phyloP scores from a whole-genome alignment of 2,113 vertebrate species.

The Formicarius rufipectus region DNA sequence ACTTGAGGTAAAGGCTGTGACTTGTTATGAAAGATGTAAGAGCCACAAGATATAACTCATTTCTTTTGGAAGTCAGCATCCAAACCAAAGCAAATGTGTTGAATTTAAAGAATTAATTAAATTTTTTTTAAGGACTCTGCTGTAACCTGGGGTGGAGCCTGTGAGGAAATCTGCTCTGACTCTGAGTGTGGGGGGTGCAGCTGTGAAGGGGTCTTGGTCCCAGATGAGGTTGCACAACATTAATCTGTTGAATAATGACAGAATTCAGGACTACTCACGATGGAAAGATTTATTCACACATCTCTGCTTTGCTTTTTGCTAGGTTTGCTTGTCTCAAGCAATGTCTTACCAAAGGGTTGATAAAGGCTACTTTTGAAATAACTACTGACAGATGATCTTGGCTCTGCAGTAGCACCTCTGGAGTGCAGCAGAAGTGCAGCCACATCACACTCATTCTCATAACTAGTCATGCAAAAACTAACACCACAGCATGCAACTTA shows the following conservation, averaged over 20 bases:
- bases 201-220: background rate
- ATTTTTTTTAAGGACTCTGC: background rate
- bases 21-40: background rate
- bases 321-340: background rate
- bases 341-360: background rate
- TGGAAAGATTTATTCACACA: background rate
- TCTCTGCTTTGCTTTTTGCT: background rate
- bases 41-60: background rate
- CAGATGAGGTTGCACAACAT: background rate
- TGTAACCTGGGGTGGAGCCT: background rate
- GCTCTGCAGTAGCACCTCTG: background rate
- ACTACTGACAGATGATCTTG: background rate
- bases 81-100: background rate
- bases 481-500: background rate
- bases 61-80: background rate
- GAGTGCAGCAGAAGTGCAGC: background rate
- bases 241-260: background rate
- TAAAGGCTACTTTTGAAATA: background rate
- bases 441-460: background rate
- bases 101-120: background rate
- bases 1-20: background rate
- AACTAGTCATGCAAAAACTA: slow-evolving; percentile 4
- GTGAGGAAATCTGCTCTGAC: background rate
- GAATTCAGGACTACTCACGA: background rate
- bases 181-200: background rate